Evolutionary conservation across 2,113 vertebrate genomes (phyloP), one percentile per base, ranked within the genome.

Genomic region (Numenius arquata): DNA sequence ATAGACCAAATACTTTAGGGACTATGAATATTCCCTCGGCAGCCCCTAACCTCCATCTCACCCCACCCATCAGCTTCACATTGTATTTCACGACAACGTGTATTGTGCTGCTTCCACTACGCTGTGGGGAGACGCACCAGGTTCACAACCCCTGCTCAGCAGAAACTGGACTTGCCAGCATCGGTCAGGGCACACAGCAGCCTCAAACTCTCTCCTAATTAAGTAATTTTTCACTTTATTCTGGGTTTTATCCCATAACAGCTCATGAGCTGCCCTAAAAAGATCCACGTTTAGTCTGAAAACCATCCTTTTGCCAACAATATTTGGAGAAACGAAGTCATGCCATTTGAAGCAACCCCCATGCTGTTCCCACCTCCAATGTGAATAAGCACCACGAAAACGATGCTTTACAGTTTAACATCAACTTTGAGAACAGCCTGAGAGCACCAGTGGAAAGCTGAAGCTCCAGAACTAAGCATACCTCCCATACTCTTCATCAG

Each of bases 21-120:
- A 70, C 16, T 5, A 13, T 22, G 45, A 72, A 21, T 66, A 75
- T 8, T 36, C 21, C 36, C 36, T 72, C 8, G 2, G 45, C 20
- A 78, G 21, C 23, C 14, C 26, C 47, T 20, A 11, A 52, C 30
- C 16, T 38, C 47, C 41, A 40, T 14, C 58, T 36, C 52, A 66
- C 11, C 45, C 58, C 38, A 43, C 15, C 25, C 55, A 11, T 21
- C 9, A 47, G 14, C 34, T 29, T 52, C 55, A 40, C 41, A 0
- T 2, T 7, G 11, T 23, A 48, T 53, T 76, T 66, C 30, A 52
- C 1, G 1, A 23, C 18, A 8, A 30, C 1, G 3, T 0, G 1
- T 8, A 2, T 15, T 36, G 7, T 47, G 41, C 29, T 50, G 9
- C 21, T 81, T 27, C 34, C 9, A 13, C 48, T 38, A 21, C 0